Evolutionary conservation across 2,113 vertebrate genomes (phyloP).

Genomic region (Phrynosoma blainvillii): DNA sequence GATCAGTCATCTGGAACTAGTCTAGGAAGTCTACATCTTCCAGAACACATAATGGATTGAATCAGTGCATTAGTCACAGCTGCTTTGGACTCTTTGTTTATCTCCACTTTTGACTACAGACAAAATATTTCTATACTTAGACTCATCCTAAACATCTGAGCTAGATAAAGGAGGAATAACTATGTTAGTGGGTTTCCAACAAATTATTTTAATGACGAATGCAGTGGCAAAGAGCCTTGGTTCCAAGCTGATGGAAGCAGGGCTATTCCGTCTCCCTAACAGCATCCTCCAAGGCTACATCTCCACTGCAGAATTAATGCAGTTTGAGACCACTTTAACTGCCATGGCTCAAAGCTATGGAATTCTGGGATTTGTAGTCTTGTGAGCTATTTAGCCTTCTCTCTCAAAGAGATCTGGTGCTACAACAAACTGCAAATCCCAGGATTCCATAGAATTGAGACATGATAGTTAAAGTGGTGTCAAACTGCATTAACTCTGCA

Average conservation of each 20-base stretch:
- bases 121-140: background rate
- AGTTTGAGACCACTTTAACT: background rate
- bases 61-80: background rate
- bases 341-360: no score
- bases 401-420: no score
- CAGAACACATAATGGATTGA: background rate
- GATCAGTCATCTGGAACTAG: background rate
- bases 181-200: background rate
- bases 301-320: no score
- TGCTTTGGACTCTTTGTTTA: background rate
- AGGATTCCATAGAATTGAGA: no score
- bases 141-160: background rate
- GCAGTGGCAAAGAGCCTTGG: background rate
- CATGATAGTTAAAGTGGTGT: no score
- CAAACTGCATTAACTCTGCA: no score
- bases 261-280: no score
- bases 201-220: background rate
- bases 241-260: background rate
- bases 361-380: no score
- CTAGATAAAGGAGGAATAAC: background rate
- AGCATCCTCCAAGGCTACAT: background rate
- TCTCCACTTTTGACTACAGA: background rate
- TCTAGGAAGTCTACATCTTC: background rate
- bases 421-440: no score
- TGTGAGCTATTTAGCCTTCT: no score